These are phyloP conservation scores for Lepidotrigona ventralis DNA, from an alignment of 1,140 invertebrate species.

Conservation along the genomic window DNA sequence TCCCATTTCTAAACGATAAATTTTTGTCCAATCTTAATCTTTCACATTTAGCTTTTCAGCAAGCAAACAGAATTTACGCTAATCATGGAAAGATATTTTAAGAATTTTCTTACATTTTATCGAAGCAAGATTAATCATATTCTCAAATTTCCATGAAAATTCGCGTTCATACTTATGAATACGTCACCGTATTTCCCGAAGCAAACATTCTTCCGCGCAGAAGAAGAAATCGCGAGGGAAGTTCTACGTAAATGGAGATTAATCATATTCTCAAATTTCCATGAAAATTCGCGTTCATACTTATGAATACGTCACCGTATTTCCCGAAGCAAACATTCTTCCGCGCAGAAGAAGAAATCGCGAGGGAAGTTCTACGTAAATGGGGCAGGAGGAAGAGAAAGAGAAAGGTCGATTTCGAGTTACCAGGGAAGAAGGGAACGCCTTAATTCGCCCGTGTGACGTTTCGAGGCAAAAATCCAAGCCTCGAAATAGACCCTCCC, in stretches of 20 bases:
- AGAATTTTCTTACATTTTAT: no score
- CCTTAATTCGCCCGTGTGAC: slow-evolving; percentile 2
- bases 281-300: neutral
- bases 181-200: neutral
- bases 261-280: no score
- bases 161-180: neutral
- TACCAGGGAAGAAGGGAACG: neutral
- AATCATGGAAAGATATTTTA: no score
- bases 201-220: neutral
- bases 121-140: no score
- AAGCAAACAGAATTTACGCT: no score
- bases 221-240: neutral
- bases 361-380: neutral
- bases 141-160: no score
- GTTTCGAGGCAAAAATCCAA: slow-evolving; percentile 4
- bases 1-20: no score
- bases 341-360: neutral
- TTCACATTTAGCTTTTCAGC: no score
- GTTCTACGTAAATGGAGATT: no score
- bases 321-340: neutral
- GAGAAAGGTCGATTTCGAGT: neutral
- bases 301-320: neutral
- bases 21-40: no score
- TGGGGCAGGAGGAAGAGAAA: no score
- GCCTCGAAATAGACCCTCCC: slow-evolving; percentile 1